These are phyloP conservation scores for Spodoptera picta DNA, from an alignment of 2,888 invertebrate genomes.

Conservation along the genomic window DNA sequence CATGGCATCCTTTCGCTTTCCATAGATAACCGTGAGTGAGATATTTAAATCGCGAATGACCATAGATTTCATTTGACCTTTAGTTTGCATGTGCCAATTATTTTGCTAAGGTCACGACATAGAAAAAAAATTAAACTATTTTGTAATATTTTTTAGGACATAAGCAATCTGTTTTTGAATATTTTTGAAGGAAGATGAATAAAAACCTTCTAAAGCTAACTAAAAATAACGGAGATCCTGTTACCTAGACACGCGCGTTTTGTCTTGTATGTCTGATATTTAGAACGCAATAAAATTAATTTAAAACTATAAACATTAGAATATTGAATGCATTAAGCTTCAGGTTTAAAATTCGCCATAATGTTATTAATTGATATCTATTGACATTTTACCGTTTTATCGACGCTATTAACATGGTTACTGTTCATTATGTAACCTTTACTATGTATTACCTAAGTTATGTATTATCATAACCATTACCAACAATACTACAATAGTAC, in stretches of 20 bases:
- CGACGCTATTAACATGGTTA: slow-evolving; percentile 3
- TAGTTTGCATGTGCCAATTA: neutral
- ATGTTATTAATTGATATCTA: no score
- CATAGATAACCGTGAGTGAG: neutral
- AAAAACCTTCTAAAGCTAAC: no score
- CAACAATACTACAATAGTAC: slow-evolving; percentile 4
- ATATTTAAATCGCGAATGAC: neutral
- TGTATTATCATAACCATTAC: slow-evolving; percentile 21
- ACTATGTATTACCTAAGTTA: slow-evolving; percentile 13
- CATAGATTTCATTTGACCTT: slow-evolving; percentile 6
- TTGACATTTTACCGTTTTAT: neutral
- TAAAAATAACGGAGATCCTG: no score
- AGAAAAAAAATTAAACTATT: slow-evolving; percentile 17
- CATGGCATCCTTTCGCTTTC: neutral
- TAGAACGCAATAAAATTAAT: no score
- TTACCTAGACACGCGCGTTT: no score
- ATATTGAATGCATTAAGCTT: no score
- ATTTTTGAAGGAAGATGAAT: neutral
- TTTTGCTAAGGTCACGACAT: slow-evolving; percentile 20
- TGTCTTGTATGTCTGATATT: no score
- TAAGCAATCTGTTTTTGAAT: neutral
- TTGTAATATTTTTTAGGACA: slow-evolving; percentile 6
- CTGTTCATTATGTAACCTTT: slow-evolving; percentile 11
- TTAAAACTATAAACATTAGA: no score
- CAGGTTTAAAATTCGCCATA: no score